Base-by-base conservation (phyloP, 2,113 vertebrate species). In the Vulpes ferrilata region DNA sequence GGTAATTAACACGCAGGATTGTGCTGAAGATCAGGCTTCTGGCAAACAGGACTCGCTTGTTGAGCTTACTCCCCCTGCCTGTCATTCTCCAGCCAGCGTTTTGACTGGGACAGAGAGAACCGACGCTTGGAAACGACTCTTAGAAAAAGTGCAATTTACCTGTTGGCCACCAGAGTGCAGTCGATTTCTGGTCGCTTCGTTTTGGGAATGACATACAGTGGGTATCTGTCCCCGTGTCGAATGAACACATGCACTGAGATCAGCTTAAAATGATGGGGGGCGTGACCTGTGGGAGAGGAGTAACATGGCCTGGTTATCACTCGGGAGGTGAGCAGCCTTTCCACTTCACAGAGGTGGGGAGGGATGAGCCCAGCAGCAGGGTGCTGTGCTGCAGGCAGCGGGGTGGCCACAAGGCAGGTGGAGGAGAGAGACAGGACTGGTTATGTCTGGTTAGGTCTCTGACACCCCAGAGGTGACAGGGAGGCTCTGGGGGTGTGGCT, bases 221-320 rank as follows among this genome's bases (percentile, higher is more conserved):
- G 99, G 90, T 99, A 99, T 83, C 99, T 99, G 98, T 99, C 99
- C 0, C 99, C 99, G 5, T 99, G 99, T 32, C 99, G 99, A 98
- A 99, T 99, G 98, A 99, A 99, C 98, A 99, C 99, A 7, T 99
- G 99, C 79, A 99, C 99, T 0, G 99, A 99, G 87, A 99, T 98
- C 95, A 99, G 98, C 98, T 99, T 99, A 97, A 99, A 99, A 97
- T 99, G 99, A 51, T 99, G 99, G 25, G 99, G 99, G 89, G 99
- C 99, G 59, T 99, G 99, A 98, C 99, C 99, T 99, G 98, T 25
- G 16, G 57, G 83, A 86, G 60, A 95, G 43, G 71, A 38, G 25
- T 7, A 65, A 65, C 2, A 23, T 16, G 0, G 32, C 95, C 43
- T 20, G 35, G 51, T 19, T 35, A 90, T 19, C 19, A 43, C 48